Evolutionary conservation across 2,888 invertebrate genomes (phyloP).

Genomic region (Nesidiocoris tenuis): DNA sequence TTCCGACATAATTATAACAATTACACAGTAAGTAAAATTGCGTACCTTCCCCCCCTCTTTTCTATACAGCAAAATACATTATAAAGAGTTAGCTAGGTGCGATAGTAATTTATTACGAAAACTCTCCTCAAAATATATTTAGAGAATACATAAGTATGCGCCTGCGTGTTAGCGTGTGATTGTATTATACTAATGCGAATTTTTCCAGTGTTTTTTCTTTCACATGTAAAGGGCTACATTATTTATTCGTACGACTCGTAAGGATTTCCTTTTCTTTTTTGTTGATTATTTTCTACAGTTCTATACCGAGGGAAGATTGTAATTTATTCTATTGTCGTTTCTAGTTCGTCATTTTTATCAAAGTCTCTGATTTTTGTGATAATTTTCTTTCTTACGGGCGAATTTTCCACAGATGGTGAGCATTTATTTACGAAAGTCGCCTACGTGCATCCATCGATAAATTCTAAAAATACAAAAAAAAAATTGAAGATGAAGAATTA

Average conservation of each 20-base stretch:
- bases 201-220: neutral
- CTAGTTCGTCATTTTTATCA: neutral
- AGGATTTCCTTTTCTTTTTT: neutral
- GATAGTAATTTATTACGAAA: neutral
- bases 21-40: no score
- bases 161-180: neutral
- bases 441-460: neutral
- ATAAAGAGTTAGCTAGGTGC: neutral
- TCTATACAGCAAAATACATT: neutral
- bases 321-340: neutral
- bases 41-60: no score
- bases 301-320: neutral
- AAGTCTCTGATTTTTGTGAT: neutral
- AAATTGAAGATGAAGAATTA: neutral
- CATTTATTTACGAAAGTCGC: constrained; percentile 1
- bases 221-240: neutral
- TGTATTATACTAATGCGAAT: neutral
- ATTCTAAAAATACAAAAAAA: neutral
- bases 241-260: neutral
- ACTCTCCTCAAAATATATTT: neutral
- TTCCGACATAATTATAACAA: no score
- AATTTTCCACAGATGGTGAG: neutral
- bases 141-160: neutral
- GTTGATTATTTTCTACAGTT: neutral
- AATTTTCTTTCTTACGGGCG: neutral